Evolutionary conservation across 2,888 invertebrate genomes (phyloP).

Genomic region (Pyrochroa serraticornis): DNA sequence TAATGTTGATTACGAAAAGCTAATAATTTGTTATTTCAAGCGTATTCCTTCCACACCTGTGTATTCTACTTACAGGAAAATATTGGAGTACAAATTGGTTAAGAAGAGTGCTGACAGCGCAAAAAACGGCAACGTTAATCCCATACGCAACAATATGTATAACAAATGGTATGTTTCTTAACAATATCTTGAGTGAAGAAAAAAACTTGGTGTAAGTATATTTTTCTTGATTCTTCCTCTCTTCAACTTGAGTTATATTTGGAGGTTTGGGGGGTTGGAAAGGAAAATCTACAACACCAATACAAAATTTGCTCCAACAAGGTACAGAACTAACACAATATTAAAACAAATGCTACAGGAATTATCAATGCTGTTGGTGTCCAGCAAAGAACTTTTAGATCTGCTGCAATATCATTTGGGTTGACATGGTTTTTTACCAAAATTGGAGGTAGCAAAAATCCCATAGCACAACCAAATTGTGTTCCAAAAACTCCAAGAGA

Average conservation of each 20-base stretch:
- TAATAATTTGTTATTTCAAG: neutral
- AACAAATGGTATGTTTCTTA: slow-evolving; percentile 79
- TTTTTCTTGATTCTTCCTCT: slow-evolving; percentile 60
- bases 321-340: slow-evolving; percentile 39
- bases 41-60: neutral
- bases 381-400: slow-evolving; percentile 63
- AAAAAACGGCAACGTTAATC: slow-evolving; percentile 92
- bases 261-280: slow-evolving; percentile 64
- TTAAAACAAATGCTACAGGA: slow-evolving; percentile 38
- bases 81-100: slow-evolving; percentile 83
- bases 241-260: slow-evolving; percentile 62
- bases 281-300: slow-evolving; percentile 61
- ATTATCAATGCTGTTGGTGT: slow-evolving; percentile 47
- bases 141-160: slow-evolving; percentile 85
- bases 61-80: slow-evolving; percentile 57
- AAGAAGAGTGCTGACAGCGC: slow-evolving; percentile 91
- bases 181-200: slow-evolving; percentile 72
- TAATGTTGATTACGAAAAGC: no score
- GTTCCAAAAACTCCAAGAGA: slow-evolving; percentile 46
- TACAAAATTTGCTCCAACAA: neutral
- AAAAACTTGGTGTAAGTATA: slow-evolving; percentile 63
- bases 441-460: slow-evolving; percentile 43
- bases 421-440: slow-evolving; percentile 54
- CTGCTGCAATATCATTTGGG: slow-evolving; percentile 48
- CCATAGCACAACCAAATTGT: slow-evolving; percentile 42